Percentiles rank a stretch among this genome's conserved stretches.
Evolutionary conservation across 2,797 vertebrate genomes (phyloP).

Genomic region (Hylomyscus alleni): DNA sequence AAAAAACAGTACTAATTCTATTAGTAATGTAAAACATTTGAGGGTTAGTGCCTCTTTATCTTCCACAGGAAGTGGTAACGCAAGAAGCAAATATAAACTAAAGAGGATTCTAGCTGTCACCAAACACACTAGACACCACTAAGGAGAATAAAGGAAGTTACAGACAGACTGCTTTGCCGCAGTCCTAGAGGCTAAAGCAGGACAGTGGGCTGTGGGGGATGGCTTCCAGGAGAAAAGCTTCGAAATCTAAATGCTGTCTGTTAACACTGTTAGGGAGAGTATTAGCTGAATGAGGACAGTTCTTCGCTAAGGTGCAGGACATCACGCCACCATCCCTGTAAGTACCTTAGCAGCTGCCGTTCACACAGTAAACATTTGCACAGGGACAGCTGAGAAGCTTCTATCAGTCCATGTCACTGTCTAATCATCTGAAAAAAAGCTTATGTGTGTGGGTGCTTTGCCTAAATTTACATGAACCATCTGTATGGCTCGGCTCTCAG

Average conservation of each 20-base stretch:
- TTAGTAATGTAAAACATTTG: background rate
- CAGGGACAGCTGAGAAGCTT: background rate
- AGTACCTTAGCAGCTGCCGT: background rate
- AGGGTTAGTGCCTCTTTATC: background rate
- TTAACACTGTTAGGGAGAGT: background rate
- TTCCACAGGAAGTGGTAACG: background rate
- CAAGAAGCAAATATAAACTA: background rate
- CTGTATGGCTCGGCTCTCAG: background rate
- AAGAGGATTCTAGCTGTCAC: background rate
- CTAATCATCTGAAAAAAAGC: background rate
- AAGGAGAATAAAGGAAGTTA: background rate
- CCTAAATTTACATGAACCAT: background rate
- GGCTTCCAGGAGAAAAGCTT: conserved; percentile 5
- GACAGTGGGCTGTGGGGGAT: background rate
- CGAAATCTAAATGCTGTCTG: background rate
- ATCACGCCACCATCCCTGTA: background rate
- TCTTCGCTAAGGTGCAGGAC: background rate
- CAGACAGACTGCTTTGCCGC: background rate
- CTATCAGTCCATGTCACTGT: background rate
- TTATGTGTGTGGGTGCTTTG: background rate
- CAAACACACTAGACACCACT: background rate
- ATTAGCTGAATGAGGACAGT: background rate
- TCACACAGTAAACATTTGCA: background rate
- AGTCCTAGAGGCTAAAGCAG: background rate
- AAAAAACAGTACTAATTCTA: background rate